Base-by-base conservation (phyloP, 2,888 invertebrate species). In the Phortica okadai region DNA sequence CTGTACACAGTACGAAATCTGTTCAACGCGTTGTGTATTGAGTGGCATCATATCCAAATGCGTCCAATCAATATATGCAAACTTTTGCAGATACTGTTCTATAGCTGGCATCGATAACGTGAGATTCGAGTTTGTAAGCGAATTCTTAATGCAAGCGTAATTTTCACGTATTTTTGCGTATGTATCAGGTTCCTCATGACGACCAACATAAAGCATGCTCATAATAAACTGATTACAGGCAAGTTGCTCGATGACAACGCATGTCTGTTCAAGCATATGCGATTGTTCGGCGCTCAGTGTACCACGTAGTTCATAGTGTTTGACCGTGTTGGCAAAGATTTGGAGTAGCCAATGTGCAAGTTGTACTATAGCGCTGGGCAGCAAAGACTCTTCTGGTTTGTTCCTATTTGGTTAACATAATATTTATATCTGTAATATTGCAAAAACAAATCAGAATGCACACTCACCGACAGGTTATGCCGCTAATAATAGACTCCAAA, bases 311-410 rank as follows among this genome's bases (percentile, higher is more conserved):
- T 90, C 90, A 75, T 88, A 90, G 11, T 86, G 84, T 54, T 90
- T 90, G 8, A 90, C 80, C 1, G 86, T 87, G 42, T 85, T 83
- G 0, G 88, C 87, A 82, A 95, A 94, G 74, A 97, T 96, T 90
- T 96, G 95, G 56, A 97, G 91, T 56, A 97, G 92, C 97, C 97
- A 97, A 83, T 95, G 92, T 1, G 96, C 95, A 62, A 97, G 93
- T 0, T 96, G 95, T 16, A 97, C 93, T n/a, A 98, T 94, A 1
- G 97, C 95, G 75, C 95, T 94, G 0, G 97, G 96, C n/a, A 97
- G 91, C 16, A 96, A 93, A 83, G 96, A 95, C 91, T 98, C 97
- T 89, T 98, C 98, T 76, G 96, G 95, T 92, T 97, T 97, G 0
- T 96, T 95, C 79, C 96, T 93, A 5, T 41, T 58, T 25, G 11